These are phyloP conservation scores for Thymelicus lineola DNA, from an alignment of 2,888 invertebrate genomes.

Conservation along the genomic window DNA sequence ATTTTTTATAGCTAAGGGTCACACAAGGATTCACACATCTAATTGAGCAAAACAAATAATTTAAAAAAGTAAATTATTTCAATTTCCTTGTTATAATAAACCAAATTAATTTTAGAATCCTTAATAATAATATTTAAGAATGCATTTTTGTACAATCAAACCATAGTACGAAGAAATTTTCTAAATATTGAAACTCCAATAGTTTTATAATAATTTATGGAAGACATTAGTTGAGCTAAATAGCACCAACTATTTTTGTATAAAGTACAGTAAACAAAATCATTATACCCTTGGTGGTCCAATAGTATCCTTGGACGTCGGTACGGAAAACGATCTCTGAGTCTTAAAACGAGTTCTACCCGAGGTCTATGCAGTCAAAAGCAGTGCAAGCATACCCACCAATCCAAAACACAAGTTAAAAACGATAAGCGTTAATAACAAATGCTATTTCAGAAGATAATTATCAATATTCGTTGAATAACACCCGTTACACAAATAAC, in stretches of 20 bases:
- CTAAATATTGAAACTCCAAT: too few species aligned
- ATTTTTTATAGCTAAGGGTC: constrained; percentile 16
- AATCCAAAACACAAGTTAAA: constrained; percentile 11
- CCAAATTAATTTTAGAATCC: too few species aligned
- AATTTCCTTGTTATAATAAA: too few species aligned
- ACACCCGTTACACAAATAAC: constrained; percentile 3
- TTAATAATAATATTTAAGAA: too few species aligned
- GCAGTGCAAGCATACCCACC: constrained; percentile 49
- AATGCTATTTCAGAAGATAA: constrained; percentile 26
- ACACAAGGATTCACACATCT: not conserved
- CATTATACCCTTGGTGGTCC: constrained; percentile 74
- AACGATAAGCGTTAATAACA: constrained; percentile 43
- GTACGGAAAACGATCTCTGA: constrained; percentile 96
- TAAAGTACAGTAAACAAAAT: too few species aligned
- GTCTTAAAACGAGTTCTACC: constrained; percentile 95
- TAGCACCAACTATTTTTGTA: too few species aligned
- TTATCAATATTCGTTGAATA: constrained; percentile 42
- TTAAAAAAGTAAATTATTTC: too few species aligned
- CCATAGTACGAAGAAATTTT: too few species aligned
- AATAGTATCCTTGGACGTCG: constrained; percentile 92
- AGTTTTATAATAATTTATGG: too few species aligned
- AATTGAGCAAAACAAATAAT: constrained; percentile 7
- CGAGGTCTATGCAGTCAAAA: constrained; percentile 67
- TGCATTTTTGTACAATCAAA: too few species aligned
- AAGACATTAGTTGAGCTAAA: too few species aligned